Evolutionary conservation across 2,113 vertebrate species (phyloP).

Genomic region (Colossoma macropomum): DNA sequence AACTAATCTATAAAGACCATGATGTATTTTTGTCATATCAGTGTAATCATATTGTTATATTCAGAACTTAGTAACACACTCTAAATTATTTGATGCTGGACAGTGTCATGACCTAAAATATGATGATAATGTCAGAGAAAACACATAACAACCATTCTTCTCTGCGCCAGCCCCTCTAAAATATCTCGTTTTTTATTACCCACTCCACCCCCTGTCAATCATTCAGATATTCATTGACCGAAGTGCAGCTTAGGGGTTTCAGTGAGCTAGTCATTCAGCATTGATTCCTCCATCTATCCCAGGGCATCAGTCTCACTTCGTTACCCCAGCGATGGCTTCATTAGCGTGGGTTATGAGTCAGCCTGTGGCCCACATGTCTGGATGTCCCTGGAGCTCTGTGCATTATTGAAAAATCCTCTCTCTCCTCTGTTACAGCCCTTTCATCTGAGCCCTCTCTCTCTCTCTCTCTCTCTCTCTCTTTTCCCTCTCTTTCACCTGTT

Average conservation of each 20-base stretch:
- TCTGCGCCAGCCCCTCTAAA: not conserved
- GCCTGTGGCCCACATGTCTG: conserved; percentile 13
- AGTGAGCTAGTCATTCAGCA: not conserved
- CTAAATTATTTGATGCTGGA: not conserved
- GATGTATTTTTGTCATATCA: no score
- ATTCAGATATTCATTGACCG: not conserved
- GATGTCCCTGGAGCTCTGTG: conserved; percentile 12
- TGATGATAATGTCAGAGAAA: not conserved
- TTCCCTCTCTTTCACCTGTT: conserved; percentile 56
- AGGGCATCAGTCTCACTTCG: conserved; percentile 20
- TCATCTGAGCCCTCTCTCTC: conserved; percentile 57
- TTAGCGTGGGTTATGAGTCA: conserved; percentile 9
- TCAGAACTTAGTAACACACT: no score
- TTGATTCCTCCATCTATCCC: not conserved
- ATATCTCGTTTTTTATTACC: not conserved
- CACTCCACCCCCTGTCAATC: not conserved
- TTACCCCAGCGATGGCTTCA: conserved; percentile 16
- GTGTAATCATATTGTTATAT: no score
- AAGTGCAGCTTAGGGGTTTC: not conserved
- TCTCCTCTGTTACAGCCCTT: conserved; percentile 64
- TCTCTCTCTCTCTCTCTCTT: not conserved
- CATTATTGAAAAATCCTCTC: conserved; percentile 22
- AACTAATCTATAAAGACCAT: no score
- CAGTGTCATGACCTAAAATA: no score
- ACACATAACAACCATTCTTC: not conserved